phyloP scores from a whole-genome alignment of 1,140 invertebrate species.

The Centruroides sculpturatus region DNA sequence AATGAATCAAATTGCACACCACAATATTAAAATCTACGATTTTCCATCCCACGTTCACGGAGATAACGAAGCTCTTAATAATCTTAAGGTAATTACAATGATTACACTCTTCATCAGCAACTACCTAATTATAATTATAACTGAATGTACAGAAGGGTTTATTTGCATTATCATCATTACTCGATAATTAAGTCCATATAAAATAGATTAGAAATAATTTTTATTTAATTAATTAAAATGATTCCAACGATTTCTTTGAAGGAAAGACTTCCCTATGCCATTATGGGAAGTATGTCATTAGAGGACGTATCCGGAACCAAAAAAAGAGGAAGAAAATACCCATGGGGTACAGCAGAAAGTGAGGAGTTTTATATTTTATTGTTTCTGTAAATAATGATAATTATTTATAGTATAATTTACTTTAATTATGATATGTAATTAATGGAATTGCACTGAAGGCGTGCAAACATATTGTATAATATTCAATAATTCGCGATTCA shows the following conservation, averaged over 20 bases:
- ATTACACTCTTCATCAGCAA: too few species aligned
- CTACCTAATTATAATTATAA: too few species aligned
- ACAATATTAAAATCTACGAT: slow-evolving; percentile 99
- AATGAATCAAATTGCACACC: slow-evolving; percentile 87
- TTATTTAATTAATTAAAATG: too few species aligned
- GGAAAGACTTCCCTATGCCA: slow-evolving; percentile 82
- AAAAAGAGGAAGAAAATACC: slow-evolving; percentile 80
- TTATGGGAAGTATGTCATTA: slow-evolving; percentile 92
- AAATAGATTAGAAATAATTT: too few species aligned
- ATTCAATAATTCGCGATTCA: too few species aligned
- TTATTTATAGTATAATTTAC: too few species aligned
- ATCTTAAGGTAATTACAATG: slow-evolving; percentile 38
- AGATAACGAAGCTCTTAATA: slow-evolving; percentile 47
- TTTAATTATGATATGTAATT: too few species aligned
- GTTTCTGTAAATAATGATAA: not conserved
- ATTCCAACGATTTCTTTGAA: not conserved
- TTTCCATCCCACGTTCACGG: slow-evolving; percentile 70
- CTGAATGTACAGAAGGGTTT: too few species aligned
- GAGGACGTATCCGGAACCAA: slow-evolving; percentile 44
- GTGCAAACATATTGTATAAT: too few species aligned
- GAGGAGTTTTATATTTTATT: slow-evolving; percentile 11
- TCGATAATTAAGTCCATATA: too few species aligned
- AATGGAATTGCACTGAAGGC: too few species aligned
- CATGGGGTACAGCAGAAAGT: slow-evolving; percentile 96
- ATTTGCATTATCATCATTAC: too few species aligned